Base-by-base conservation (phyloP, 2,113 vertebrate genomes). In the Cricetomys ansorgei region DNA sequence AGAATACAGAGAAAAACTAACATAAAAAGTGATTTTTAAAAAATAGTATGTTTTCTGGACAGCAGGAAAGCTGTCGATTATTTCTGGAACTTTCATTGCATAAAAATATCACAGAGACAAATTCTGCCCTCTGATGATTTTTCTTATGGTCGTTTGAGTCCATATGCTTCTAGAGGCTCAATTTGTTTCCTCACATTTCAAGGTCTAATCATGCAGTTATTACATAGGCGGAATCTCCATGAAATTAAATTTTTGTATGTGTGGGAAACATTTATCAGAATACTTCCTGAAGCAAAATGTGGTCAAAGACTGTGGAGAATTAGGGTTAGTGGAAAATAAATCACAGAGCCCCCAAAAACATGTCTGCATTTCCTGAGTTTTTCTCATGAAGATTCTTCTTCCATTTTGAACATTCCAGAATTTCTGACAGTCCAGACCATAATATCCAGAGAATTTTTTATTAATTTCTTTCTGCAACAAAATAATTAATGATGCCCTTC, bases 241-340 rank as follows among this genome's bases (percentile, higher is more conserved):
- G 90, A 97, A 97, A 97, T 93, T 96, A 87, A 97, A 96, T 94
- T 97, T 96, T 86, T 96, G 69, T 93, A 93, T 97, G 88, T 96
- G 72, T 97, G 89, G 53, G 92, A 85, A 96, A 12, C 86, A 50
- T 77, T 59, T 83, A 88, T 94, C 96, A 97, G 77, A 95, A 91
- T 96, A 95, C 91, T 96, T 98, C 96, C 92, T 84, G 34, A 80
- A 95, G 96, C 92, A 94, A 95, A 96, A 94, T 96, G 85, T 96
- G 75, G 81, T 92, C 92, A 94, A 96, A 94, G 94, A 88, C 93
- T 90, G 92, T 7, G 70, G 96, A 98, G 91, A 98, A 92, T 92
- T 92, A 91, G 95, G 95, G 94, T 81, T 70, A 97, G 89, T 96
- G 95, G 95, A 97, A 97, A 98, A 98, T 98, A 98, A 98, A 97